phyloP scores from a whole-genome alignment of 2,113 vertebrate species.

The Aramus guarauna region DNA sequence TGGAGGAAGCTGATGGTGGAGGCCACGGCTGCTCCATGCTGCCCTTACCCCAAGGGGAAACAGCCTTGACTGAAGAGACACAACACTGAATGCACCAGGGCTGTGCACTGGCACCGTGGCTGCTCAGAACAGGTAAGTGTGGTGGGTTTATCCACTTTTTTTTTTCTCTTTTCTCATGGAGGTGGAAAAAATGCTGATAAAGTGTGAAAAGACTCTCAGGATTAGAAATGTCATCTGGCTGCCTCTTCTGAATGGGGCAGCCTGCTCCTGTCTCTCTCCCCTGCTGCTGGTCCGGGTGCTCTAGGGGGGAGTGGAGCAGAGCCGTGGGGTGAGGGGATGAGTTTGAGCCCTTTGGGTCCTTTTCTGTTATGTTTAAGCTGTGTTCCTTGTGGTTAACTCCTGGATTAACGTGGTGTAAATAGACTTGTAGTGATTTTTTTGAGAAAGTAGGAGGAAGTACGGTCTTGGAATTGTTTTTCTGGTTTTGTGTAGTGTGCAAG shows the following conservation, averaged over 20 bases:
- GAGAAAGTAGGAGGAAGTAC: neutral
- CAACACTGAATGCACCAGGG: fast-evolving
- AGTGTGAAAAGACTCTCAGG: neutral
- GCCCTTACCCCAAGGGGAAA: fast-evolving
- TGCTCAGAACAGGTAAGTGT: neutral
- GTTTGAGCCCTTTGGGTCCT: neutral
- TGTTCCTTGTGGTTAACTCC: neutral
- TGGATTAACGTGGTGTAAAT: neutral
- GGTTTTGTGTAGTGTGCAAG: neutral
- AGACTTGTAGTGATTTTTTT: neutral
- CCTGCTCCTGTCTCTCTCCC: neutral
- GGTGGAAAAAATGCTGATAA: neutral
- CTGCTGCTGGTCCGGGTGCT: fast-evolving
- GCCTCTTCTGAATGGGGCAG: neutral
- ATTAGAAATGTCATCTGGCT: neutral
- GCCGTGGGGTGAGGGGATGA: fast-evolving
- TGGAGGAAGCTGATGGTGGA: neutral
- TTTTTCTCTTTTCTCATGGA: fast-evolving
- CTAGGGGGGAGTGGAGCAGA: fast-evolving
- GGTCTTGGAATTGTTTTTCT: neutral
- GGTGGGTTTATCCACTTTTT: neutral
- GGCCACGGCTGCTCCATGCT: neutral
- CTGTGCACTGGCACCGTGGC: too few species aligned
- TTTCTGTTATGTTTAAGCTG: fast-evolving
- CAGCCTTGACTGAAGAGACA: fast-evolving